A percentile compares a stretch with the other conserved stretches of the same genome.
These are phyloP conservation scores for Sylvietta virens DNA, from an alignment of 2,113 vertebrate species.

Conservation along the genomic window DNA sequence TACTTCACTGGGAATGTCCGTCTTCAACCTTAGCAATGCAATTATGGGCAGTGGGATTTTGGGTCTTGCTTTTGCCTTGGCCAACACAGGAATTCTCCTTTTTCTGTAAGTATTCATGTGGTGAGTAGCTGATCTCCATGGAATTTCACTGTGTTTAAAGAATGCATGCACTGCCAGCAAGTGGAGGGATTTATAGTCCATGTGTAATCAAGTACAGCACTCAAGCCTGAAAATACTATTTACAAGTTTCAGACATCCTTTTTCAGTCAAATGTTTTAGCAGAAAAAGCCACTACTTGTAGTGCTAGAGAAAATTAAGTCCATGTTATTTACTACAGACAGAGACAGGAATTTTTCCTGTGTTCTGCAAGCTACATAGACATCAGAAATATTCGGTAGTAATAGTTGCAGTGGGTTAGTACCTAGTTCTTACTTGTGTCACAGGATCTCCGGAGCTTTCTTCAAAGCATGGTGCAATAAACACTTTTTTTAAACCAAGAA, in stretches of 20 bases:
- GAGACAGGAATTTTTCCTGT: background rate
- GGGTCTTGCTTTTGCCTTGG: slow-evolving; percentile 78
- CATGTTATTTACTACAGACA: background rate
- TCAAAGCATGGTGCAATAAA: background rate
- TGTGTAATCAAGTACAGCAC: background rate
- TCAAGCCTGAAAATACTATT: background rate
- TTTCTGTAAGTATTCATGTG: slow-evolving; percentile 73
- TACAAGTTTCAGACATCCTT: background rate
- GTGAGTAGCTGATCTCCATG: background rate
- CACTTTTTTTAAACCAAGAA: background rate
- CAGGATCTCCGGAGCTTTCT: background rate
- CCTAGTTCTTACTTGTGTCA: background rate
- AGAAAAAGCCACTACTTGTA: background rate
- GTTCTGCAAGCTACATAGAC: background rate
- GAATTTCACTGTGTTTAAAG: slow-evolving; percentile 1
- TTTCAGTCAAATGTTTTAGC: accelerated
- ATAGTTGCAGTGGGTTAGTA: background rate
- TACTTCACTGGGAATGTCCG: slow-evolving; percentile 76
- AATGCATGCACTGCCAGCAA: background rate
- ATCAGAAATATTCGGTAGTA: background rate
- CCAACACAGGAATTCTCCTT: slow-evolving; percentile 79
- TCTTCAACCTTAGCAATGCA: slow-evolving; percentile 82
- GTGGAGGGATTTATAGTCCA: background rate
- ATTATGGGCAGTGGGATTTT: slow-evolving; percentile 83
- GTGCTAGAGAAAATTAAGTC: background rate